phyloP scores from a whole-genome alignment of 2,113 vertebrate species.

The Coreoperca whiteheadi region DNA sequence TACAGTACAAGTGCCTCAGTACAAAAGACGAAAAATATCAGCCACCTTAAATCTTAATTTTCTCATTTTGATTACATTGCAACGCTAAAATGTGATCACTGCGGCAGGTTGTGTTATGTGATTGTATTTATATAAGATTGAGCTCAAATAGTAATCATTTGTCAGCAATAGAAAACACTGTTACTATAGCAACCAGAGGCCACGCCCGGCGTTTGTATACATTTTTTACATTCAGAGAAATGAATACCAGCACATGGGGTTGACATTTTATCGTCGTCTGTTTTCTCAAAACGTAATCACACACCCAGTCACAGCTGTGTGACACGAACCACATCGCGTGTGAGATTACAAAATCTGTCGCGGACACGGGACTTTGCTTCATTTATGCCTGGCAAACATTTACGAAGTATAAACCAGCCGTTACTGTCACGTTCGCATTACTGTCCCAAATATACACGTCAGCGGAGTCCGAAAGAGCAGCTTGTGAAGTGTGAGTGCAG shows the following conservation, averaged over 20 bases:
- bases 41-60: no score
- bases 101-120: no score
- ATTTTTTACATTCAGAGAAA: constrained; percentile 1
- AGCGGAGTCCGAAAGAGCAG: neutral
- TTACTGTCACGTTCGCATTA: neutral
- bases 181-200: neutral
- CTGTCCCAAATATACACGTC: neutral
- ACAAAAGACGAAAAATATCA: no score
- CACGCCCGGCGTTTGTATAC: neutral
- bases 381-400: neutral
- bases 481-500: neutral
- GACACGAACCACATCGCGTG: neutral
- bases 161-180: neutral
- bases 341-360: neutral
- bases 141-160: neutral
- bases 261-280: neutral
- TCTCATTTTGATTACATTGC: no score
- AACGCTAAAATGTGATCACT: no score
- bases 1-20: no score
- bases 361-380: neutral
- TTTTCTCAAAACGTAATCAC: neutral
- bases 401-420: neutral
- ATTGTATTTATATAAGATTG: no score
- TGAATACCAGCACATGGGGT: neutral
- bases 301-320: neutral